Evolutionary conservation across 2,888 invertebrate genomes (phyloP), one percentile per base, ranked within the genome.

Genomic region (Drosophila niveifrons): DNA sequence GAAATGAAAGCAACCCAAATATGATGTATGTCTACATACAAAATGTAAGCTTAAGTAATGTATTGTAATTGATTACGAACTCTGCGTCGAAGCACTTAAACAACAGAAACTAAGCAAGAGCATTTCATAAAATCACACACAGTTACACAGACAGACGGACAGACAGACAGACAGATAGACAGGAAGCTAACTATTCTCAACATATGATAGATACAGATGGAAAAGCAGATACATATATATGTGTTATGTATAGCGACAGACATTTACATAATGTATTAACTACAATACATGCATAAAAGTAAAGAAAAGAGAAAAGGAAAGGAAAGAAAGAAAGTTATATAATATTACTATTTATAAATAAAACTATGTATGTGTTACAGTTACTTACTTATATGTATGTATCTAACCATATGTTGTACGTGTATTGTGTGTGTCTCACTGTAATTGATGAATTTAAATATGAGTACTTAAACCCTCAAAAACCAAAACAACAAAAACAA

Each of bases 371-470:
- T 64, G 64, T 67, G 43, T 57, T 55, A 62, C 51, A 63, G 56
- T 56, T 58, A 72, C 44, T 55, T 72, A 50, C 52, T 15, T 56
- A 46, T 58, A 63, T 63, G 52, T 64, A 52, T 51, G 46, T 71
- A 71, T 61, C 34, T 57, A 62, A 46, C 34, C 58, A 53, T 55
- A 66, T 55, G 64, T 73, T 80, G 74, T 80, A 80, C 48, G 71
- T 73, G 76, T 78, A 83, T 68, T 68, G 50, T 78, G 64, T 71
- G 79, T 75, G 73, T 85, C 72, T 84, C 72, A 66, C 34, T 68
- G 80, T 82, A 80, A 79, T 79, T 70, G 50, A 80, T 53, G 66
- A 82, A 86, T 65, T 76, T 78, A 68, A 70, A 46, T 31, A 43
- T 28, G 10, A 53, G 44, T 56, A 34, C 46, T 67, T 23, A 29